Evolutionary conservation across 1,140 invertebrate species (phyloP), one percentile per base, ranked within the genome.

Genomic region (Tetramorium parvispinum): DNA sequence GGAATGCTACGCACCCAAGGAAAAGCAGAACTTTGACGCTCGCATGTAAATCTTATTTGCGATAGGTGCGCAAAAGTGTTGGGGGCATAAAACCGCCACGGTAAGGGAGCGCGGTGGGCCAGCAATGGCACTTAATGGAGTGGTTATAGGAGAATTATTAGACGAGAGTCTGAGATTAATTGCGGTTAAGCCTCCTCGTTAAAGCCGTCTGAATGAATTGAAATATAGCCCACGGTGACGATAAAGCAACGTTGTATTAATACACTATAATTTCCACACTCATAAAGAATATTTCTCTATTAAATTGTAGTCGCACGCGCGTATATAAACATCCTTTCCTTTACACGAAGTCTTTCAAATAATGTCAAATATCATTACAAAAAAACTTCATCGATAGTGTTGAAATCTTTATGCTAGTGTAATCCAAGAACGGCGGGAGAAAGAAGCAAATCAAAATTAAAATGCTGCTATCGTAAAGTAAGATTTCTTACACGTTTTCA

Each of bases 11-110:
- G 77, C 40, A 32, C 8, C 24, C 24, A 55, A n/a, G 24, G 37
- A 81, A 89, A 75, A 59, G 82, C 40, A 21, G 27, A 88, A 88
- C 37, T 89, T 89, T 37, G 70, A 86, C 77, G 40, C 21, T 76
- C 92, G 93, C 94, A 92, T 93, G 92, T 95, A 94, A 95, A 95
- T 95, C 92, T 93, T 88, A 85, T 68, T 79, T 21, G 11, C 49
- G 53, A 24, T 37, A 82, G 51, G 68, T 13, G 16, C 11, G 40
- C 66, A 93, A 92, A 92, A 93, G 89, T 91, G 55, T 85, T 89
- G 18, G 49, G 27, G 49, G 53, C 51, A 85, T 71, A 59, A 89
- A 89, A 91, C 88, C 85, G 89, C 89, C 11, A 21, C 21, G 70
- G 82, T 66, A 71, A 85, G 18, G 37, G 63, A 40, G 63, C 91